Conservation (phyloP, 1,140 invertebrate genomes). For the Orchesella cincta region DNA sequence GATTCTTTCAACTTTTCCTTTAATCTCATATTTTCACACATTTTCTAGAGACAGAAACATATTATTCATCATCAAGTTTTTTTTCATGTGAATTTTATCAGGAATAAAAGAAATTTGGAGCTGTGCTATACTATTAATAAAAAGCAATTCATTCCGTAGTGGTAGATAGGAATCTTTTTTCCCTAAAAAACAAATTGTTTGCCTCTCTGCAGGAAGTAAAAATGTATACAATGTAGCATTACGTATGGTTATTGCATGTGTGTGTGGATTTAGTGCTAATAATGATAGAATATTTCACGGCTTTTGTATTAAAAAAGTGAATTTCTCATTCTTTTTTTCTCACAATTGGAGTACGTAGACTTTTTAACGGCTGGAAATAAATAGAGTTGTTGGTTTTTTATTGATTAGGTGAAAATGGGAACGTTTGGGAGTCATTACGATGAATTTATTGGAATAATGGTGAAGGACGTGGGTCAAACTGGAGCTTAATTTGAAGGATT, state of each 20-base stretch:
- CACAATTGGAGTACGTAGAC: background rate
- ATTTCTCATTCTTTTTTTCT: background rate
- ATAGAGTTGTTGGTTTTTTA: background rate
- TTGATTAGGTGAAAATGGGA: background rate
- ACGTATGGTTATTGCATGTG: no score
- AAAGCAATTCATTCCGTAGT: background rate
- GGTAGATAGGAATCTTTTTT: constrained; percentile 14
- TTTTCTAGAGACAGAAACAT: background rate
- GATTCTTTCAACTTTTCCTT: background rate
- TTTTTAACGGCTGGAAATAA: background rate
- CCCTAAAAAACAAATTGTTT: background rate
- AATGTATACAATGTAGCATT: background rate
- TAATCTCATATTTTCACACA: constrained; percentile 16
- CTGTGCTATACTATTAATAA: background rate
- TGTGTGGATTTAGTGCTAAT: background rate
- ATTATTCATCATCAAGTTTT: background rate
- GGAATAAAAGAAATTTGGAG: background rate
- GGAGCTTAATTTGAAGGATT: background rate
- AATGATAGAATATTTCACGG: constrained; percentile 1
- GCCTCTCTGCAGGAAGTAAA: constrained; percentile 17
- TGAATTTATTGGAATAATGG: background rate
- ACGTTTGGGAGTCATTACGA: background rate
- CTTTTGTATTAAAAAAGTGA: background rate
- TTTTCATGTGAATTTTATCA: background rate
- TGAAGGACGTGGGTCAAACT: background rate